These are phyloP conservation scores for Alouatta palliata DNA, from an alignment of 2,113 vertebrate genomes.

Conservation along the genomic window DNA sequence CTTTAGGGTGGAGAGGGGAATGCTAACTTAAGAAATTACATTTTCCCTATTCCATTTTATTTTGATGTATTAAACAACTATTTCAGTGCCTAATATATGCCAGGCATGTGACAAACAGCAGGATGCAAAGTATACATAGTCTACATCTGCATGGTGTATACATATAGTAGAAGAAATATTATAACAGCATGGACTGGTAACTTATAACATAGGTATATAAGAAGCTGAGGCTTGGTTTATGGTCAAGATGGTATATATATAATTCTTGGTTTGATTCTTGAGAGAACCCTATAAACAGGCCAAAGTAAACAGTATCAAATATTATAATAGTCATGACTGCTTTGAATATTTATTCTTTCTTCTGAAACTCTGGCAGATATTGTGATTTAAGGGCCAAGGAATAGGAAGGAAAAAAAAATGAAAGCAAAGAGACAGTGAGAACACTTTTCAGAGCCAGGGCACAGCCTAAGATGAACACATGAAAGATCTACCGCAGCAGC, in stretches of 20 bases:
- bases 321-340: neutral
- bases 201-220: neutral
- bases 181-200: neutral
- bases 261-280: neutral
- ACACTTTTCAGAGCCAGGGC: slow-evolving; percentile 2
- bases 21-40: neutral
- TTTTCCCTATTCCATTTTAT: slow-evolving; percentile 8
- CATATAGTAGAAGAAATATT: neutral
- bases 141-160: neutral
- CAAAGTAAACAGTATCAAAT: slow-evolving; percentile 30
- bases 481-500: slow-evolving; percentile 13
- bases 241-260: neutral
- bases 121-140: neutral
- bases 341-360: neutral
- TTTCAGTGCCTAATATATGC: neutral
- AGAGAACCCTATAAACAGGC: neutral
- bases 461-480: slow-evolving; percentile 8
- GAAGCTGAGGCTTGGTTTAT: neutral
- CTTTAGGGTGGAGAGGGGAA: neutral
- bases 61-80: neutral
- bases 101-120: neutral
- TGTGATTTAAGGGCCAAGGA: neutral
- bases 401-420: neutral
- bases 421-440: neutral
- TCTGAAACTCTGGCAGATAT: slow-evolving; percentile 30